Base-by-base conservation (phyloP, 2,888 invertebrate species). In the Gasteruption jaculator region DNA sequence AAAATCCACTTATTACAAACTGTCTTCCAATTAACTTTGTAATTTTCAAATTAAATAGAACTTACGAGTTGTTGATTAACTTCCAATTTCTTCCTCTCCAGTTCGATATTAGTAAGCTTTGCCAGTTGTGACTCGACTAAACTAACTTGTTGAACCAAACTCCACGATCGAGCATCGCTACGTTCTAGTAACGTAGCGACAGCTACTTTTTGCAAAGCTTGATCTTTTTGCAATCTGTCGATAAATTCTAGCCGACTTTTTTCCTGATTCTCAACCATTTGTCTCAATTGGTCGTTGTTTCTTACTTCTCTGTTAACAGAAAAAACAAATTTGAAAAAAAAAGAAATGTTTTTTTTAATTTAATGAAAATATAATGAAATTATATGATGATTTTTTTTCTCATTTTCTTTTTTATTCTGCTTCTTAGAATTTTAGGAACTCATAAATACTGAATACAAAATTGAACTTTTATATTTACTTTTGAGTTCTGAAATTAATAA, bases 91-190 rank as follows among this genome's bases (percentile, higher is more conserved):
- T 78, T 81, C 56, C 80, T 80, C 53, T 86, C 82, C 57, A 87
- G 75, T 71, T 88, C 87, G 49, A 85, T 80, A 34, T 77, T 74
- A 50, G 86, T 86, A 18, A 88, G 74, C 41, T 78, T 78, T 14
- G 83, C 83, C 52, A 88, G 71, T 69, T 87, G 83, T 8, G 76
- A 73, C 53, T 86, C 85, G 29, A 87, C 83, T 43, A 86, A 71
- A 54, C 79, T 76, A 49, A 87, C 82, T 74, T 86, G 86, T 63
- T 86, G 84, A 52, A 84, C 77, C 18, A 87, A 73, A 55, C 85
- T 83, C 85, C 86, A 86, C 49, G 81, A 82, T 56, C 82, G 79
- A 5, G 85, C 79, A 71, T 87, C 87, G 48, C 83, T 82, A 58
- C 81, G 77, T 68, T 85, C 84, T 45, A 87, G 71, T 31, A 87